phyloP scores from a whole-genome alignment of 2,888 invertebrate species.

The Pandemis heparana region DNA sequence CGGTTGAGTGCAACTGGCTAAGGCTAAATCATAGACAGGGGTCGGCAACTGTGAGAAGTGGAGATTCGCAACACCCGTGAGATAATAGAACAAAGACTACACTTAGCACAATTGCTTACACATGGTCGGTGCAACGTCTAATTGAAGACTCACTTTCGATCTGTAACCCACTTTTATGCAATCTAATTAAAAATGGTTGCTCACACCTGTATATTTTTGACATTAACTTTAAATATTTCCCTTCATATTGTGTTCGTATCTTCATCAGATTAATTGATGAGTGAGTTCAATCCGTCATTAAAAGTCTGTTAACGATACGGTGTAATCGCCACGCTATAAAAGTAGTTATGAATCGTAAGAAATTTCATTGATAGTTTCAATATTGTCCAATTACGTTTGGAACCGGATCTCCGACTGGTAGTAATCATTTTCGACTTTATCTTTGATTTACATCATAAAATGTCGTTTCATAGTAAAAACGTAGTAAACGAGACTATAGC shows the following conservation, averaged over 20 bases:
- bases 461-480: conserved; percentile 30
- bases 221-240: conserved; percentile 9
- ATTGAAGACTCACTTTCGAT: conserved; percentile 70
- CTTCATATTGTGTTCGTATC: conserved; percentile 15
- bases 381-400: conserved; percentile 24
- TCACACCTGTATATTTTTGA: neutral
- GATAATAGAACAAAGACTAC: conserved; percentile 65
- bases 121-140: conserved; percentile 56
- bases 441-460: conserved; percentile 9
- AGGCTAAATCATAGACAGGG: conserved; percentile 41
- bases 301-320: neutral
- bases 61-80: conserved; percentile 66
- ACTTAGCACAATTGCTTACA: conserved; percentile 51
- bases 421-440: conserved; percentile 44
- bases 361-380: conserved; percentile 17
- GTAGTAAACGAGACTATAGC: conserved; percentile 41
- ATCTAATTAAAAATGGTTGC: conserved; percentile 39
- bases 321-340: neutral
- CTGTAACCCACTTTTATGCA: conserved; percentile 58
- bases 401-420: conserved; percentile 53
- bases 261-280: conserved; percentile 2
- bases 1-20: conserved; percentile 52
- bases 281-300: neutral
- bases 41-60: conserved; percentile 33
- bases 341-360: neutral